Percentiles rank a stretch among this genome's conserved stretches.
Evolutionary conservation across 2,797 vertebrate genomes (phyloP).

Genomic region (Poliocrania exsul): DNA sequence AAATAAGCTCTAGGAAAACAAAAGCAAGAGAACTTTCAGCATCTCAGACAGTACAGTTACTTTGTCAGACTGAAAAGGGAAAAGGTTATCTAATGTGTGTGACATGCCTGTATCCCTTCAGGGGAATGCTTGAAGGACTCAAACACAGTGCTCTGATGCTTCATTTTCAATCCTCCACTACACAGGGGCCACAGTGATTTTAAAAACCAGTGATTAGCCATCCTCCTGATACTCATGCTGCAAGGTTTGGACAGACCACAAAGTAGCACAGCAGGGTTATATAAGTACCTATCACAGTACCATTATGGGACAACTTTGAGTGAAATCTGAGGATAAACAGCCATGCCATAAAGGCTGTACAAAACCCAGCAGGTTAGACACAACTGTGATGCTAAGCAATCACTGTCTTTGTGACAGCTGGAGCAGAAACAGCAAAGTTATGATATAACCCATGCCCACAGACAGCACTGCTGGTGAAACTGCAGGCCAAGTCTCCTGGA

Average conservation of each 20-base stretch:
- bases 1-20: background rate
- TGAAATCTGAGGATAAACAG: background rate
- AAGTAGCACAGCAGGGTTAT: background rate
- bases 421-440: background rate
- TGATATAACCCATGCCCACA: background rate
- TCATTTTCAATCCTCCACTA: background rate
- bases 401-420: background rate
- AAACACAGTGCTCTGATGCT: background rate
- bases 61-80: background rate
- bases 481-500: background rate
- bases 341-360: background rate
- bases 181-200: background rate
- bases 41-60: background rate
- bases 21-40: background rate
- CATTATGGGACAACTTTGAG: background rate
- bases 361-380: background rate
- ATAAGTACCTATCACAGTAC: background rate
- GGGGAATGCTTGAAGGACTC: background rate
- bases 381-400: background rate
- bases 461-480: background rate
- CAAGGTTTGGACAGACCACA: background rate
- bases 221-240: background rate
- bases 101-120: background rate
- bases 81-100: rapidly evolving
- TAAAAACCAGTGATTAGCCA: background rate